phyloP scores from a whole-genome alignment of 2,888 invertebrate genomes.

The Mimumesa dahlbomi region DNA sequence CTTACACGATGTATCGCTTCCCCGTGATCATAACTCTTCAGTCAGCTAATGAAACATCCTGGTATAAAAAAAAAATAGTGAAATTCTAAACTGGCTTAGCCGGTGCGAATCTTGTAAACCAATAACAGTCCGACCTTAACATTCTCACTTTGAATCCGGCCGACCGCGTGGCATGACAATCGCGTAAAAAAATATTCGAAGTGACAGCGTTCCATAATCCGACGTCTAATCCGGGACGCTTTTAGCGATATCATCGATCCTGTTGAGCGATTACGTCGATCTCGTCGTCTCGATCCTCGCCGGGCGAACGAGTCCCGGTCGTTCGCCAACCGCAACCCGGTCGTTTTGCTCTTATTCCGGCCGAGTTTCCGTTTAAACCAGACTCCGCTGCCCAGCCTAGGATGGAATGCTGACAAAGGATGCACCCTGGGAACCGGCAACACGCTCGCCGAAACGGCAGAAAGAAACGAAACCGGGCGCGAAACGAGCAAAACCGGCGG shows the following conservation, averaged over 20 bases:
- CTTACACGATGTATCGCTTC: no score
- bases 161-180: neutral
- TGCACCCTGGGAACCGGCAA: slow-evolving; percentile 17
- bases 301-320: no score
- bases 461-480: no score
- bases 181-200: slow-evolving; percentile 20
- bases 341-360: slow-evolving; percentile 27
- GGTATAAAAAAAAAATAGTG: no score
- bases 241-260: slow-evolving; percentile 49
- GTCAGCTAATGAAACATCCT: no score
- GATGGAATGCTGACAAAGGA: slow-evolving; percentile 47
- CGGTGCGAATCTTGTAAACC: no score
- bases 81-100: no score
- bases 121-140: no score
- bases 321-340: no score
- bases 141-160: neutral
- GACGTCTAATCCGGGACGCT: slow-evolving; percentile 15
- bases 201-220: slow-evolving; percentile 26
- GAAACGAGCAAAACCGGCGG: no score
- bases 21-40: no score
- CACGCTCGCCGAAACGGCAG: neutral
- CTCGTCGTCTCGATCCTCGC: slow-evolving; percentile 37
- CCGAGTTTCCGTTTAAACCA: slow-evolving; percentile 10
- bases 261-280: slow-evolving; percentile 63
- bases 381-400: slow-evolving; percentile 33